phyloP scores from a whole-genome alignment of 2,888 invertebrate genomes.

The Drosophila meridiana region DNA sequence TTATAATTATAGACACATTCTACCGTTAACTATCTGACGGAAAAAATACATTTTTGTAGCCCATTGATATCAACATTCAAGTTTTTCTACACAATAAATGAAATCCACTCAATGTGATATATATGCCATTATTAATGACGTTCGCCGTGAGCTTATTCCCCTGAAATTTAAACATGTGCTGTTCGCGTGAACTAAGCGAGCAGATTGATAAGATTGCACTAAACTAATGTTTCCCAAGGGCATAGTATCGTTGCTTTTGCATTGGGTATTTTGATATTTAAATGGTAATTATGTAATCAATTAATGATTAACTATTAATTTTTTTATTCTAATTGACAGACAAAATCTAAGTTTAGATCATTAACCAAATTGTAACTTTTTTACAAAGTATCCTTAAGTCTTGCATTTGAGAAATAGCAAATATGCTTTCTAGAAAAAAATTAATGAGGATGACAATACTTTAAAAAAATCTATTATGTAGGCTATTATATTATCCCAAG shows the following conservation, averaged over 20 bases:
- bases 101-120: neutral
- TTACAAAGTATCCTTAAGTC: neutral
- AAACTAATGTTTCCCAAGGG: neutral
- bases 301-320: neutral
- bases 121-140: neutral
- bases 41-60: no score
- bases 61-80: neutral
- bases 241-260: neutral
- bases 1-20: no score
- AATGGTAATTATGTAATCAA: neutral
- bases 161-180: constrained; percentile 5
- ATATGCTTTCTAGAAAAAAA: no score
- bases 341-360: no score
- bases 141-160: neutral
- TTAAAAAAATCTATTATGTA: neutral
- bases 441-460: no score
- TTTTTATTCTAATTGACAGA: no score
- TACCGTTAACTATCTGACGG: no score
- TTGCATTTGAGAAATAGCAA: neutral
- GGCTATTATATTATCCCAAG: neutral
- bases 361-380: neutral
- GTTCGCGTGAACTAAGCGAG: neutral
- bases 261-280: neutral
- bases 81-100: neutral
- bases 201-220: constrained; percentile 30